phyloP scores from a whole-genome alignment of 2,113 vertebrate species.

The Tiliqua scincoides region DNA sequence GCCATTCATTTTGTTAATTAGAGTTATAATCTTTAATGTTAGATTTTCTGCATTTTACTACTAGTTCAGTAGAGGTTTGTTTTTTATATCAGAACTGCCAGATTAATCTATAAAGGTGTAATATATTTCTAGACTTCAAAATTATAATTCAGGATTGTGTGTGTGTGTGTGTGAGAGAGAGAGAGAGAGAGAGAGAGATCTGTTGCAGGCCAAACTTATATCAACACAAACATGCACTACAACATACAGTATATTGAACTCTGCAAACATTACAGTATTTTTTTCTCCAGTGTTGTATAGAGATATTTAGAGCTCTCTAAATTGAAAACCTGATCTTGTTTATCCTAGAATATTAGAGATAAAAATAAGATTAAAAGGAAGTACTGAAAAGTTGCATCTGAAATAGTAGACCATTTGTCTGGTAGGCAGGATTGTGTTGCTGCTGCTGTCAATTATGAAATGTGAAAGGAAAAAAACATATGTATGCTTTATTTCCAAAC shows the following conservation, averaged over 20 bases:
- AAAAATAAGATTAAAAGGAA: background rate
- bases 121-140: slow-evolving; percentile 7
- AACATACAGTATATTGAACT: background rate
- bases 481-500: slow-evolving; percentile 14
- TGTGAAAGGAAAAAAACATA: slow-evolving; percentile 2
- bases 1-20: slow-evolving; percentile 19
- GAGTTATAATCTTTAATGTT: background rate
- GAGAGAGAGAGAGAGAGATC: background rate
- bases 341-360: background rate
- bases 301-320: background rate
- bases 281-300: background rate
- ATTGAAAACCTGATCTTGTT: slow-evolving; percentile 17
- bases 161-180: too few relatives aligned
- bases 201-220: background rate
- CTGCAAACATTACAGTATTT: background rate
- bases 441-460: background rate
- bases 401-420: background rate
- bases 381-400: background rate
- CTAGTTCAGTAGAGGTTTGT: background rate
- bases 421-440: background rate
- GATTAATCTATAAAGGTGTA: slow-evolving; percentile 6
- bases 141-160: slow-evolving; percentile 3
- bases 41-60: background rate
- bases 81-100: background rate
- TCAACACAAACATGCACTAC: background rate